Percentiles rank a stretch among this genome's conserved stretches.
phyloP scores from a whole-genome alignment of 2,113 vertebrate genomes.

The Nothoprocta perdicaria region DNA sequence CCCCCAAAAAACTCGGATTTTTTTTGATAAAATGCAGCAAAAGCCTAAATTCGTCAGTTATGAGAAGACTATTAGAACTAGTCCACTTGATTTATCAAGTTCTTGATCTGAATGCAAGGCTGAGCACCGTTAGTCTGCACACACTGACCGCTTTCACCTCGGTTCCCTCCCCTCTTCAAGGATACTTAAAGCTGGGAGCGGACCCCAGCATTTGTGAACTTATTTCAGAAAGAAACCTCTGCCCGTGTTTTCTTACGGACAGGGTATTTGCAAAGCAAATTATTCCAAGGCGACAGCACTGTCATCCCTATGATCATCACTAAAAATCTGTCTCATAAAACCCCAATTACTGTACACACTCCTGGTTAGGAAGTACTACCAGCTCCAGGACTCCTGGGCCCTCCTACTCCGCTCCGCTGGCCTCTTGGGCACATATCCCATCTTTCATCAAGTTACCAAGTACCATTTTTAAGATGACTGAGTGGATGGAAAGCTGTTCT shows the following conservation, averaged over 20 bases:
- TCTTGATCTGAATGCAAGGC: not conserved
- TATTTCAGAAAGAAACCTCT: not conserved
- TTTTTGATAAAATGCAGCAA: not conserved
- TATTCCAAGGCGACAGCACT: not conserved
- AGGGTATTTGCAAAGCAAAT: not conserved
- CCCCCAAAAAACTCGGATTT: not conserved
- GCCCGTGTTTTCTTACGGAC: not conserved
- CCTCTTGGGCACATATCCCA: not conserved
- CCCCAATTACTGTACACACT: not conserved
- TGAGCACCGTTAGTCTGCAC: not conserved
- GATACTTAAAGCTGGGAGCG: accelerated
- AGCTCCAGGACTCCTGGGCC: not conserved
- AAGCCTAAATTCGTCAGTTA: not conserved
- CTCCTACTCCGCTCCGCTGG: not conserved
- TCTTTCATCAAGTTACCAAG: not conserved
- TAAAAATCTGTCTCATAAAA: not conserved
- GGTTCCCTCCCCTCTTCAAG: not conserved
- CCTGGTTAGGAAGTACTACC: not conserved
- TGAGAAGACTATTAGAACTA: not conserved
- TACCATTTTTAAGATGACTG: not conserved
- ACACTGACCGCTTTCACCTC: not conserved
- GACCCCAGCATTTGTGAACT: not conserved
- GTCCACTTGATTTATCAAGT: not conserved
- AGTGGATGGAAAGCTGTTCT: not conserved
- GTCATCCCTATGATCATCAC: not conserved